phyloP scores from a whole-genome alignment of 2,888 invertebrate species.

The Choristoneura rosaceana region DNA sequence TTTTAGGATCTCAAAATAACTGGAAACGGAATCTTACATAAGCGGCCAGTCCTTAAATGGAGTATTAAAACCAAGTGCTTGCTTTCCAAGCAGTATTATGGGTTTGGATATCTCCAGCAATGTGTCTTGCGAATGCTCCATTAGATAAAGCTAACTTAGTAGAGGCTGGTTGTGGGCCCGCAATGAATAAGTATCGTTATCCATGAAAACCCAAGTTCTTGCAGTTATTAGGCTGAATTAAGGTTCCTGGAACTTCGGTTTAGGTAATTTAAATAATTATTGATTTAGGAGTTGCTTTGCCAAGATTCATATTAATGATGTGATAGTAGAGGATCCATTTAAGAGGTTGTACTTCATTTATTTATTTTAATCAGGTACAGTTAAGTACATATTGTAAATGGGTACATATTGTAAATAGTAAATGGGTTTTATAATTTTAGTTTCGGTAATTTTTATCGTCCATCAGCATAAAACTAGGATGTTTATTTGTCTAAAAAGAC shows the following conservation, averaged over 20 bases:
- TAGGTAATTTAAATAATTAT: no score
- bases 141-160: conserved; percentile 41
- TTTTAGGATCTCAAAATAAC: conserved; percentile 41
- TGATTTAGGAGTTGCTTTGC: no score
- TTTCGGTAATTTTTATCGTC: no score
- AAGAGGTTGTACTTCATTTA: no score
- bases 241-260: not conserved
- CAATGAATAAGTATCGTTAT: conserved; percentile 34
- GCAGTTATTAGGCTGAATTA: not conserved
- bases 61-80: conserved; percentile 40
- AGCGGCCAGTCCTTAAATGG: conserved; percentile 38
- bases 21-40: conserved; percentile 41
- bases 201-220: conserved; percentile 19
- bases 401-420: no score
- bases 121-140: conserved; percentile 38
- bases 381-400: no score
- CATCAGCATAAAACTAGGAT: not conserved
- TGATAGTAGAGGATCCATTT: no score
- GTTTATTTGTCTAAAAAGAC: no score
- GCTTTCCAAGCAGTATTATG: conserved; percentile 40
- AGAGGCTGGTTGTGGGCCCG: conserved; percentile 25
- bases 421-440: no score
- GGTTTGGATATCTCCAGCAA: conserved; percentile 36
- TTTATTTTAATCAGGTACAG: no score
- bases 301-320: no score